Base-by-base conservation (phyloP, 2,113 vertebrate species). In the Stegastes partitus region DNA sequence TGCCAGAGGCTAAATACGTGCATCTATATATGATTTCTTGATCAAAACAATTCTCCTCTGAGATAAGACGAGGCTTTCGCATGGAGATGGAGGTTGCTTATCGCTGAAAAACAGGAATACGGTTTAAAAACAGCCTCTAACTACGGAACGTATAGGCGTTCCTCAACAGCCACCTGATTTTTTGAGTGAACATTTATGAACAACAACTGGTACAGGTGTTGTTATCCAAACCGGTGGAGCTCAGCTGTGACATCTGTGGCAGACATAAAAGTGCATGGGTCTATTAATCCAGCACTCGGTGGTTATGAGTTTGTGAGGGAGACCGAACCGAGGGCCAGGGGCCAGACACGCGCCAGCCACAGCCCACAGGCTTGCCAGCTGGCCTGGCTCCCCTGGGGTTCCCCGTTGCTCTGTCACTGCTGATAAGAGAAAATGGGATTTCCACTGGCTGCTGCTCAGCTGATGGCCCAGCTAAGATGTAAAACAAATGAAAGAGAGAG, bases 401-500 rank as follows among this genome's bases (percentile, higher is more conserved):
- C 81, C 88, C 93, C 47, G 49, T 61, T 18, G 78, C 64, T 83
- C 90, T 92, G 92, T 83, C 79, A 68, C 59, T 59, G 69, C 77
- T 75, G 92, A 94, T 94, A 92, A 94, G 88, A 91, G 78, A 90
- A 92, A 91, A 94, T 87, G 83, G 89, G 90, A 93, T 93, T 92
- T 94, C 90, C 90, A 85, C 79, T 79, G 79, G 77, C 84, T 83
- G 67, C 84, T 62, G 83, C 84, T 87, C 65, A 69, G 79, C 82
- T 83, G 61, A 74, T 51, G 58, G 47, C 57, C 56, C 62, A 74
- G 70, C 89, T 86, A 15, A 68, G 85, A 87, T 47, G 64, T 80
- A 63, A 73, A 75, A 87, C 68, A 80, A 81, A 80, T 59, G 28
- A 64, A 74, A 74, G 76, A 74, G 26, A 37, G 56, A 50, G 5